Conservation (phyloP, 2,797 vertebrate species). For the Uromys caudimaculatus region DNA sequence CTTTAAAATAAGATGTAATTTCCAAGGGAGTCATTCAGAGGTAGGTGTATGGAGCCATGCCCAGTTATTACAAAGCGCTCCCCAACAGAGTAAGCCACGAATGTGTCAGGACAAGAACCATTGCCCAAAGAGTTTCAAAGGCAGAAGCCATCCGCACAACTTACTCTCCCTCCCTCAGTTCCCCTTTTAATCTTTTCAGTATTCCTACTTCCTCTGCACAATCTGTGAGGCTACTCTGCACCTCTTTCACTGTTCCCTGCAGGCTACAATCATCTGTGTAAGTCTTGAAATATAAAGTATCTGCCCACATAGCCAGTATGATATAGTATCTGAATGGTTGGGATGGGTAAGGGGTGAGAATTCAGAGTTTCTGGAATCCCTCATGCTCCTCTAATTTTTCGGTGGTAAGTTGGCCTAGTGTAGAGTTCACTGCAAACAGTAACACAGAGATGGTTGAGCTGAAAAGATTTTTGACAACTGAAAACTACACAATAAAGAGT, state of each 20-base stretch:
- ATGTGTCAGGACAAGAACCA: background rate
- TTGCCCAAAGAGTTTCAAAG: background rate
- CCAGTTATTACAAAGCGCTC: background rate
- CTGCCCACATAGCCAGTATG: background rate
- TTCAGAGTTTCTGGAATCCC: background rate
- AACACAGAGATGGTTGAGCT: background rate
- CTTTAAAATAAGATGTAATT: constrained; percentile 58
- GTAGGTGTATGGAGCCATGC: background rate
- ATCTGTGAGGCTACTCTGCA: background rate
- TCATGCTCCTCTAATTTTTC: background rate
- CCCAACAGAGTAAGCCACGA: background rate
- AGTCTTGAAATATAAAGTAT: background rate
- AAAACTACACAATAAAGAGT: background rate
- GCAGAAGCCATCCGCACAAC: background rate
- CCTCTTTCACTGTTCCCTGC: background rate
- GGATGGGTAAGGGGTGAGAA: background rate
- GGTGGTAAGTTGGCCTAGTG: background rate
- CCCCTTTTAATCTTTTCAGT: background rate
- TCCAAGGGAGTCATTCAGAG: background rate
- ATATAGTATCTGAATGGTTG: background rate
- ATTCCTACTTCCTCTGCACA: background rate
- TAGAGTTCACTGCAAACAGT: constrained; percentile 21
- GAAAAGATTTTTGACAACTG: background rate
- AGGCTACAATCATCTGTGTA: background rate
- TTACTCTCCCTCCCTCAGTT: background rate